A percentile compares a stretch with the other conserved stretches of the same genome.
These are phyloP conservation scores for Beaufortia kweichowensis DNA, from an alignment of 2,113 vertebrate species.

Conservation along the genomic window DNA sequence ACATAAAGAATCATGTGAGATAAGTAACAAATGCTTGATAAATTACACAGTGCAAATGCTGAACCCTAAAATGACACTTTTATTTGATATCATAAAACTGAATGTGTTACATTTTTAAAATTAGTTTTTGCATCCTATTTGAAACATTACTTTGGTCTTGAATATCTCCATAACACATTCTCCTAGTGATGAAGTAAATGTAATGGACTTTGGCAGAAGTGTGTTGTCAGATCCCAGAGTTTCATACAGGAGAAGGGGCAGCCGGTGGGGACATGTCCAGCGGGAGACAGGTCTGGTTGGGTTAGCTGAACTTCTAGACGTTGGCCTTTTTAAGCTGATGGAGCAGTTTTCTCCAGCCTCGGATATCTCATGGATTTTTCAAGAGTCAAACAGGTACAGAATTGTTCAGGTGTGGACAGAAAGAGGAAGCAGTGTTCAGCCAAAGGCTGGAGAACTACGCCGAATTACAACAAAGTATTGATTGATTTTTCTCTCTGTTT, in stretches of 20 bases:
- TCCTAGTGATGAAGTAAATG: slow-evolving; percentile 49
- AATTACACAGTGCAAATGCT: too few relatives aligned
- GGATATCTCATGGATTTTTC: slow-evolving; percentile 16
- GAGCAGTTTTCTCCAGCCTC: slow-evolving; percentile 16
- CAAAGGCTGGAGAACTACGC: neutral
- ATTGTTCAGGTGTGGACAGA: slow-evolving; percentile 11
- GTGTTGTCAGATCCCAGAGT: slow-evolving; percentile 36
- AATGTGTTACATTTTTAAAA: too few relatives aligned
- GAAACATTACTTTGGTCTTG: too few relatives aligned
- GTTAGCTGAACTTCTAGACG: slow-evolving; percentile 38
- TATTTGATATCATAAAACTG: too few relatives aligned
- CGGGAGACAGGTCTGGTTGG: slow-evolving; percentile 40
- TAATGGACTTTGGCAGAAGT: slow-evolving; percentile 55
- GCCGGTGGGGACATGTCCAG: slow-evolving; percentile 33
- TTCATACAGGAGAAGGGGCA: slow-evolving; percentile 27
- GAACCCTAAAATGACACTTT: too few relatives aligned
- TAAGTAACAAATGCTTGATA: too few relatives aligned
- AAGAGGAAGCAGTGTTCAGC: neutral
- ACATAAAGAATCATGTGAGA: too few relatives aligned
- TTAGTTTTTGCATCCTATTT: too few relatives aligned
- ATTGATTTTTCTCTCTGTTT: slow-evolving; percentile 28
- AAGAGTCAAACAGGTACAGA: neutral
- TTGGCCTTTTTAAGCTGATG: slow-evolving; percentile 38
- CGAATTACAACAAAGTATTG: slow-evolving; percentile 29
- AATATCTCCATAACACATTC: too few relatives aligned